Evolutionary conservation across 2,113 vertebrate genomes (phyloP), one percentile per base, ranked within the genome.

Genomic region (Mixornis gularis): DNA sequence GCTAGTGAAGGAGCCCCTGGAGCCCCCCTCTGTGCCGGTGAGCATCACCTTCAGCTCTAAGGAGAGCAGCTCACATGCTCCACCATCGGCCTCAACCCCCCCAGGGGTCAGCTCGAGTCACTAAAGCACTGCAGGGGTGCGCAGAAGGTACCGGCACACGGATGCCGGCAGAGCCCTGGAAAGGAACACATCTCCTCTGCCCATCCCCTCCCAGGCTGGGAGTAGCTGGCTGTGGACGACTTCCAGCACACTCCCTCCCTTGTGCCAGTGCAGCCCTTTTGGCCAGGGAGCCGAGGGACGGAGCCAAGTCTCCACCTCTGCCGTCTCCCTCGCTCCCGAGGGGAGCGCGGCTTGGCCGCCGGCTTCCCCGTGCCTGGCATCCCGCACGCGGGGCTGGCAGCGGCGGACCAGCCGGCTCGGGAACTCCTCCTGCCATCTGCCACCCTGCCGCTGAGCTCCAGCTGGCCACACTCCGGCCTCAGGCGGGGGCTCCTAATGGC

Each of bases 231-330:
- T 6, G 36, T 2, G 14, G 79, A 43, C 1, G 25, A 65, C 85
- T 93, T 79, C 89, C 89, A 90, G 84, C 92, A 68, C 80, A 7
- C 73, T 92, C 70, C 44, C 44, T 81, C 38, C 72, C 56, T 38
- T 27, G 65, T 73, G 79, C 86, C 90, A 85, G 49, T 2, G 12
- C 73, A 48, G 87, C 87, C 68, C 77, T 89, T 68, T 84, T 94
- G 93, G 95, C 93, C 73, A 56, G 78, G 41, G 7, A 85, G 76
- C 43, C 3, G 2, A 72, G 25, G 27, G 71, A 59, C 6, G 1
- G 41, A 91, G 93, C 86, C 93, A 95, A 94, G 88, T 56, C 90
- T 90, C 90, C 84, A 64, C 63, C 73, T 89, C 80, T 32, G 80
- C 32, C 26, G n/a, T 46, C 63, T 70, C n/a, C 7, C 66, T 85